Evolutionary conservation across 2,888 invertebrate species (phyloP).

Genomic region (Thereva unica): DNA sequence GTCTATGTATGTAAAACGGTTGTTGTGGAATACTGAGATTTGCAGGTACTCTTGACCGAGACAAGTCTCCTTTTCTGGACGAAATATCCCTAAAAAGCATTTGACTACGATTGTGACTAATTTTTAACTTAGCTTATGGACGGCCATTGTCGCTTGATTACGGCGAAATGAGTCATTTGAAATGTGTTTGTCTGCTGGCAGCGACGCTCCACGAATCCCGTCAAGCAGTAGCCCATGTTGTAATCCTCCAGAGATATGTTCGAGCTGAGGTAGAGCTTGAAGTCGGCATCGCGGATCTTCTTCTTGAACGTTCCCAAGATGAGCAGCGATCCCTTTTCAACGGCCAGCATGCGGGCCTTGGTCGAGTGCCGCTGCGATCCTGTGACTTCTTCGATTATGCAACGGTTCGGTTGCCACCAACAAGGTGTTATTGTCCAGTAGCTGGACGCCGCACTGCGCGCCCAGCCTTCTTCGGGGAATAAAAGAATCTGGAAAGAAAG

Average conservation of each 20-base stretch:
- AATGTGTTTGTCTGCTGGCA: conserved; percentile 75
- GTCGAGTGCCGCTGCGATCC: conserved; percentile 66
- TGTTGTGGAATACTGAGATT: too few species aligned
- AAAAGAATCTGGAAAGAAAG: conserved; percentile 68
- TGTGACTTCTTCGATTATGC: conserved; percentile 82
- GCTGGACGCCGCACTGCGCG: conserved; percentile 80
- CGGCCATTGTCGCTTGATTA: conserved; percentile 73
- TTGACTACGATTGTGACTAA: conserved; percentile 38
- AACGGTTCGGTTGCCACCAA: conserved; percentile 83
- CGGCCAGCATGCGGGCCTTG: conserved; percentile 78
- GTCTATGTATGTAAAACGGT: too few species aligned
- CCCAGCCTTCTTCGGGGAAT: conserved; percentile 89
- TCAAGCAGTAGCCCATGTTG: conserved; percentile 89
- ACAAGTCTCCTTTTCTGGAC: conserved; percentile 3
- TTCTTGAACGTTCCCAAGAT: conserved; percentile 80
- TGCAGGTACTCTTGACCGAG: too few species aligned
- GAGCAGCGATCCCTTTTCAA: conserved; percentile 77
- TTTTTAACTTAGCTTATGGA: conserved; percentile 50
- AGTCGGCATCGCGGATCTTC: conserved; percentile 72
- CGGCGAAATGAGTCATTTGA: conserved; percentile 86
- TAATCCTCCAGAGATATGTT: conserved; percentile 84
- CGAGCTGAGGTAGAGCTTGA: conserved; percentile 81
- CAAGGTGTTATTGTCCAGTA: conserved; percentile 86
- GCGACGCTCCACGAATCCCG: conserved; percentile 81
- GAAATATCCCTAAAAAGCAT: conserved; percentile 8